Conservation (phyloP, 2,888 invertebrate genomes). For the Barypeithes pellucidus region DNA sequence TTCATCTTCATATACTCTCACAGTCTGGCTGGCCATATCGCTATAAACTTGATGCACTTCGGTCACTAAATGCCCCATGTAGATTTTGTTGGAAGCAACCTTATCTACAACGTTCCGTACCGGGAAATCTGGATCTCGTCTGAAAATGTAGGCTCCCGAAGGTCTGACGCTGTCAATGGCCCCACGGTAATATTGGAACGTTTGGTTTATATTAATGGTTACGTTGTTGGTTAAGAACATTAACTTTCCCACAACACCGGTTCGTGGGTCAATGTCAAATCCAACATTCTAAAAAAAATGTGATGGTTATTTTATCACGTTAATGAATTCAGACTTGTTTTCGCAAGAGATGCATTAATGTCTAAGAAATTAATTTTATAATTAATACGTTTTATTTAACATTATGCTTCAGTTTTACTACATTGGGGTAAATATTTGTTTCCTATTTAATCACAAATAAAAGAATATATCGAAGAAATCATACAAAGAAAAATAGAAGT, state of each 20-base stretch:
- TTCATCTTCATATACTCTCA: constrained; percentile 44
- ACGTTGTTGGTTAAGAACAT: constrained; percentile 42
- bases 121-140: constrained; percentile 71
- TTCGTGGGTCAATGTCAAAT: constrained; percentile 72
- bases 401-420: too few species aligned
- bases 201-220: constrained; percentile 50
- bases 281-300: constrained; percentile 54
- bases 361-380: too few species aligned
- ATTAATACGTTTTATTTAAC: too few species aligned
- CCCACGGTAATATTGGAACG: constrained; percentile 68
- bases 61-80: constrained; percentile 39
- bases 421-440: too few species aligned
- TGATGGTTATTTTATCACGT: neutral
- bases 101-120: constrained; percentile 33
- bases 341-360: too few species aligned
- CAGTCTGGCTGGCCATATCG: constrained; percentile 43
- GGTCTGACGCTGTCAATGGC: constrained; percentile 73
- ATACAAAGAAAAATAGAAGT: too few species aligned
- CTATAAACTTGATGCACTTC: constrained; percentile 48
- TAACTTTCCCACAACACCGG: constrained; percentile 50
- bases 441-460: too few species aligned
- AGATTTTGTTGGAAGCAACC: constrained; percentile 32
- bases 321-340: too few species aligned
- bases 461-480: too few species aligned
- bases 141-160: constrained; percentile 94